Conservation (phyloP, 2,113 vertebrate genomes). For the Dendropsophus ebraccatus region DNA sequence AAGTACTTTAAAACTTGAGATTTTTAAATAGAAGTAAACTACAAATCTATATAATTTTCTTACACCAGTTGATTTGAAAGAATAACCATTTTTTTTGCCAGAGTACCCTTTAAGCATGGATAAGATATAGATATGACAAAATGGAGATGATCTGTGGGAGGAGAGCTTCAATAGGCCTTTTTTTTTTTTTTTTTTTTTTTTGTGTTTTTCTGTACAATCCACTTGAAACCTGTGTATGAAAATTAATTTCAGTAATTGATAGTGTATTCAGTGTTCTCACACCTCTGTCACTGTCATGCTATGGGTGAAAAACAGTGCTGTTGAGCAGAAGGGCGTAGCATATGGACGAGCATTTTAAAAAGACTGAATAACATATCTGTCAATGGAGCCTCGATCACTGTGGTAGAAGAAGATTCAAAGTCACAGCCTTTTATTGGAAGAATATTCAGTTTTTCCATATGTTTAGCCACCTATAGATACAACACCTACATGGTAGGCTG, state of each 20-base stretch:
- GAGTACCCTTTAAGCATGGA: neutral
- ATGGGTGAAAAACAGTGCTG: neutral
- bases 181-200: neutral
- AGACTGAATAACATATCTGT: neutral
- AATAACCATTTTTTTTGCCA: no score
- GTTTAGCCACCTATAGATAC: neutral
- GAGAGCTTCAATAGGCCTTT: neutral
- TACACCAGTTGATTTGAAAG: no score
- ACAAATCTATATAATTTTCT: no score
- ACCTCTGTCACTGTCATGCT: conserved; percentile 14
- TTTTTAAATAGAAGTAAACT: no score
- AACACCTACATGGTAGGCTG: neutral
- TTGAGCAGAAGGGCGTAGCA: neutral
- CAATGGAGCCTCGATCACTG: neutral
- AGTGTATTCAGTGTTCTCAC: neutral
- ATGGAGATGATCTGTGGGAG: neutral
- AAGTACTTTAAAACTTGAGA: no score
- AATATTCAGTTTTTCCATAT: neutral
- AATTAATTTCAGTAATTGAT: neutral
- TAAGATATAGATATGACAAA: neutral
- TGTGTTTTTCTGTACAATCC: neutral
- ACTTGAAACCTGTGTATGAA: neutral
- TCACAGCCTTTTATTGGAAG: neutral
- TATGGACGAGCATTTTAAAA: neutral
- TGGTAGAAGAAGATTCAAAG: neutral